Conservation (phyloP, 1,140 invertebrate species). For the Drosophila bocqueti region DNA sequence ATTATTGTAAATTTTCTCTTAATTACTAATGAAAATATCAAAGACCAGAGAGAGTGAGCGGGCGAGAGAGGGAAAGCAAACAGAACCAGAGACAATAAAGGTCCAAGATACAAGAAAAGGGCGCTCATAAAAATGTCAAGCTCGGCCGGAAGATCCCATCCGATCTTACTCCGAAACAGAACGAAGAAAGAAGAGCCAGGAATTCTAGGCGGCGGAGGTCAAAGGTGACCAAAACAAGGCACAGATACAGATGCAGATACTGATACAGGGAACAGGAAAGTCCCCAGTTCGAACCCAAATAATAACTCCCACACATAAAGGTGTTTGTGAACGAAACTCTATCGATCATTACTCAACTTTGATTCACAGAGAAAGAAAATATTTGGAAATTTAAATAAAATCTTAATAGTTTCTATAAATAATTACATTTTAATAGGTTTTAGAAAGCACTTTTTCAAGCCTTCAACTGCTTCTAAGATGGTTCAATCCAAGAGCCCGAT, state of each 20-base stretch:
- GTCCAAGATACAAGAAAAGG: conserved; percentile 51
- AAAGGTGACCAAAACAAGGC: conserved; percentile 44
- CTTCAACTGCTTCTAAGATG: not conserved
- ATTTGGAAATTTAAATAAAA: not conserved
- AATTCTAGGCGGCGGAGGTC: conserved; percentile 45
- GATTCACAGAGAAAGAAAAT: not conserved
- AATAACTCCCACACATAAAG: conserved; percentile 40
- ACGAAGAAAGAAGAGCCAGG: conserved; percentile 16
- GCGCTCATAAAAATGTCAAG: conserved; percentile 65
- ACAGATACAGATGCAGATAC: not conserved
- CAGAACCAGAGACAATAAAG: conserved; percentile 59
- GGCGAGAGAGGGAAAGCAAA: not conserved
- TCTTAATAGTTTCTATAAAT: not conserved
- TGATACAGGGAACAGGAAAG: not conserved
- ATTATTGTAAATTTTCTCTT: conserved; percentile 81
- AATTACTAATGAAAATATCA: conserved; percentile 82
- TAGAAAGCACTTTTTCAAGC: not conserved
- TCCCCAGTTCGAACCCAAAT: conserved; percentile 17
- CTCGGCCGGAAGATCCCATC: conserved; percentile 46
- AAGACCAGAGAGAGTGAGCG: not conserved
- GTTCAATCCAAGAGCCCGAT: not conserved
- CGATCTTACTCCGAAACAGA: conserved; percentile 9
- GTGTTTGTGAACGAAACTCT: not conserved
- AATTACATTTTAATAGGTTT: no score
- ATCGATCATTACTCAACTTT: conserved; percentile 60